A percentile compares a stretch with the other conserved stretches of the same genome.
These are phyloP conservation scores for Momotus momota DNA, from an alignment of 2,797 vertebrate genomes.

Conservation along the genomic window DNA sequence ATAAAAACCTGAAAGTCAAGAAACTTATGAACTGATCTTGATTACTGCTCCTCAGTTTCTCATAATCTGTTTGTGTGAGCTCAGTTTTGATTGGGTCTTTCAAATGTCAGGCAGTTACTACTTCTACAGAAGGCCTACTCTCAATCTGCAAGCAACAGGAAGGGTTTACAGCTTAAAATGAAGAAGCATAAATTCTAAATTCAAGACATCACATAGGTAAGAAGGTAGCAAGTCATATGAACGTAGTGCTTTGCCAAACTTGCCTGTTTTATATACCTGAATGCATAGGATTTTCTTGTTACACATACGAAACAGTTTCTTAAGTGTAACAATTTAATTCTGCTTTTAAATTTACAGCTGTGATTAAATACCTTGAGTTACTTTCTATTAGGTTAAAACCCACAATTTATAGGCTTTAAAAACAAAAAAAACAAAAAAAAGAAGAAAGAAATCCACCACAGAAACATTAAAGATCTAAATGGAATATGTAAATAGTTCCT, in stretches of 20 bases:
- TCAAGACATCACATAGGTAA: neutral
- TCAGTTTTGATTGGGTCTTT: neutral
- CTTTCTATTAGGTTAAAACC: neutral
- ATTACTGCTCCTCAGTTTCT: neutral
- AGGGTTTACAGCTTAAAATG: neutral
- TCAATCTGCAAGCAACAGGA: neutral
- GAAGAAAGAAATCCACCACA: neutral
- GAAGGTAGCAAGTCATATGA: neutral
- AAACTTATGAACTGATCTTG: neutral
- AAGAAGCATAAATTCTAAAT: neutral
- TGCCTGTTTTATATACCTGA: neutral
- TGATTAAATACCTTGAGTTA: neutral
- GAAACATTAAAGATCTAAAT: neutral
- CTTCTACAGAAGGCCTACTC: neutral
- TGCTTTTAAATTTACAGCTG: neutral
- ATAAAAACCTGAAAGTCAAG: neutral
- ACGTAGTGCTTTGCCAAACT: neutral
- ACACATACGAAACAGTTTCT: neutral
- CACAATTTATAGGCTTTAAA: neutral
- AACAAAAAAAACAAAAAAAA: neutral
- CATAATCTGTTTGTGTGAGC: neutral
- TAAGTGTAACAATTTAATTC: neutral
- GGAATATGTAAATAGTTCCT: constrained; percentile 11
- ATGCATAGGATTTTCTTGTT: neutral
- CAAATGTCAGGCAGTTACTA: neutral